Evolutionary conservation across 2,888 invertebrate genomes (phyloP).

Genomic region (Tetranychus truncatus): DNA sequence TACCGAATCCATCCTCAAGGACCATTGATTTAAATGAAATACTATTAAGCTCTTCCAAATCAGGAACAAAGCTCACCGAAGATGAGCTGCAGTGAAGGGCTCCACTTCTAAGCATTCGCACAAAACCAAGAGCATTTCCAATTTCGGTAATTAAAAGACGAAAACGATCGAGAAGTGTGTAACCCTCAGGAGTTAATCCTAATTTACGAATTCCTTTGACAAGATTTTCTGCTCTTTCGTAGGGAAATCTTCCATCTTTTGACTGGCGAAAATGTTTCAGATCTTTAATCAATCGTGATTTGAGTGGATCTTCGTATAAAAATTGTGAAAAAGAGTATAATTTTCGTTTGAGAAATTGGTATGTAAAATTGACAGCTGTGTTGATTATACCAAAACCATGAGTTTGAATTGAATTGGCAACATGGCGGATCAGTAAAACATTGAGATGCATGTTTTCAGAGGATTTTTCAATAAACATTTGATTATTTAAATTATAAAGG

Average conservation of each 20-base stretch:
- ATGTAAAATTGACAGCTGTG: slow-evolving; percentile 76
- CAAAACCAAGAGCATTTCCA: slow-evolving; percentile 88
- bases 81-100: slow-evolving; percentile 78
- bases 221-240: slow-evolving; percentile 79
- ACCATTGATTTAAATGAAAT: slow-evolving; percentile 46
- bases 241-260: slow-evolving; percentile 40
- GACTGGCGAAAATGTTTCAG: slow-evolving; percentile 20
- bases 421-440: slow-evolving; percentile 80
- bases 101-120: slow-evolving; percentile 78
- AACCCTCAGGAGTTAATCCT: slow-evolving; percentile 58
- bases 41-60: slow-evolving; percentile 42
- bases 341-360: slow-evolving; percentile 80
- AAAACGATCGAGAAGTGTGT: slow-evolving; percentile 80
- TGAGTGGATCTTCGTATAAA: slow-evolving; percentile 91
- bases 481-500: slow-evolving; percentile 84
- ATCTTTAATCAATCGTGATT: slow-evolving; percentile 64
- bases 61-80: slow-evolving; percentile 71
- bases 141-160: slow-evolving; percentile 78
- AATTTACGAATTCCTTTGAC: slow-evolving; percentile 72
- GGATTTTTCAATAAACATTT: slow-evolving; percentile 33
- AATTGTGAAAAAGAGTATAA: slow-evolving; percentile 89
- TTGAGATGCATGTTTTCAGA: slow-evolving; percentile 72
- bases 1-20: slow-evolving; percentile 42
- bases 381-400: slow-evolving; percentile 93
- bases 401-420: slow-evolving; percentile 87